phyloP scores from a whole-genome alignment of 2,888 invertebrate species.

The Cheiracanthium punctorium region DNA sequence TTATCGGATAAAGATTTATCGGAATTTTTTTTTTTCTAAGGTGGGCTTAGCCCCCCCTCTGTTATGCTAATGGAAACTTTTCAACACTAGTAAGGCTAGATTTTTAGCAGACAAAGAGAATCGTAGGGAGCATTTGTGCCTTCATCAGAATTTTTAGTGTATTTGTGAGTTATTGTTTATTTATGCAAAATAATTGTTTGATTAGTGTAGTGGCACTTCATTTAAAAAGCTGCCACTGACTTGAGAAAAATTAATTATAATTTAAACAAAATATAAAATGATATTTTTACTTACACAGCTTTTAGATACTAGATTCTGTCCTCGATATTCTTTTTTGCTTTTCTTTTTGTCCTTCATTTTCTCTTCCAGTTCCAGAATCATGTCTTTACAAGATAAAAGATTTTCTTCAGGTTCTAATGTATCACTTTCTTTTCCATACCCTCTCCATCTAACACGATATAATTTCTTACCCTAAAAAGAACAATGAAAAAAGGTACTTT shows the following conservation, averaged over 20 bases:
- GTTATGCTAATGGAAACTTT: no score
- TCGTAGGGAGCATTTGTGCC: no score
- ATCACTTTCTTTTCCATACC: conserved; percentile 75
- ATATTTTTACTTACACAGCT: conserved; percentile 27
- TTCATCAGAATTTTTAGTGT: no score
- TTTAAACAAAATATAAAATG: no score
- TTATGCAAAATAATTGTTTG: no score
- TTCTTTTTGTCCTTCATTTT: conserved; percentile 71
- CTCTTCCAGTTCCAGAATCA: conserved; percentile 74
- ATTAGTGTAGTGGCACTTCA: background rate
- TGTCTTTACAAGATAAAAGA: conserved; percentile 75
- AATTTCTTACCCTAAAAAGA: conserved; percentile 73
- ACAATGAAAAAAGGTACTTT: background rate
- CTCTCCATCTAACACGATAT: conserved; percentile 76
- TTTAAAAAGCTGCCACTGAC: background rate
- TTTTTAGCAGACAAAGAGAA: no score
- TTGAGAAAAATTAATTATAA: no score
- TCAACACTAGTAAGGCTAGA: no score
- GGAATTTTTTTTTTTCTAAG: no score
- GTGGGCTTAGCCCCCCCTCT: no score
- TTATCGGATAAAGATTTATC: no score
- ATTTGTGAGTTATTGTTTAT: no score
- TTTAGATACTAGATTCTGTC: conserved; percentile 20
- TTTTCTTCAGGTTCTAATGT: conserved; percentile 77
- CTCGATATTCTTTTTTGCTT: conserved; percentile 72